phyloP scores from a whole-genome alignment of 2,797 vertebrate species.

The Hydrophis major region DNA sequence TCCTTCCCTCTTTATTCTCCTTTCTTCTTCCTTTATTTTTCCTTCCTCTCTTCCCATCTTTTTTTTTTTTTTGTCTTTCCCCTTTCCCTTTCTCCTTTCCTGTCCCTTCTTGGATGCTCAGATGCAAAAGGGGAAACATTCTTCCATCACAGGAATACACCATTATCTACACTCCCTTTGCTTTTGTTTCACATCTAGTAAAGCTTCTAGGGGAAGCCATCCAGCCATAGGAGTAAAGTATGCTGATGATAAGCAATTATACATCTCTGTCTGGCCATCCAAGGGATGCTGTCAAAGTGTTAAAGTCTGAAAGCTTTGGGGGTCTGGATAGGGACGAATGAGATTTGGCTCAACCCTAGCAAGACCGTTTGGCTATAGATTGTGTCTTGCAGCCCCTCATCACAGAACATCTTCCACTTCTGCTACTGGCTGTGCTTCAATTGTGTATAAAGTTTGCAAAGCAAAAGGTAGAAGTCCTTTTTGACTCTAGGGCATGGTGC shows the following conservation, averaged over 20 bases:
- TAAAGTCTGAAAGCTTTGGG: neutral
- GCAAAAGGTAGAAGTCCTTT: neutral
- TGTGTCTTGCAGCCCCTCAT: neutral
- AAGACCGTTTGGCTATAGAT: neutral
- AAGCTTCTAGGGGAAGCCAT: neutral
- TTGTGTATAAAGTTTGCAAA: neutral
- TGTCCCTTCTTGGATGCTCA: no score
- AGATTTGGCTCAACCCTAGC: neutral
- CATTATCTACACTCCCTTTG: neutral
- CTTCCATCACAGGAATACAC: neutral
- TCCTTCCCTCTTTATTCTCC: no score
- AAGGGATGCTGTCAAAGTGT: neutral
- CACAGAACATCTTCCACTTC: neutral
- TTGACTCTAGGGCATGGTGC: neutral
- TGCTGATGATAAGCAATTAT: neutral
- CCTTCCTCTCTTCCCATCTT: no score
- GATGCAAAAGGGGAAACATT: no score
- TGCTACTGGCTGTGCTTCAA: neutral
- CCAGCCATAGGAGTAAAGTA: neutral
- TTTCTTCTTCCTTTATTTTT: no score
- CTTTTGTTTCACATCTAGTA: neutral
- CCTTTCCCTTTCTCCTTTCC: no score
- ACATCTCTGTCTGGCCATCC: neutral
- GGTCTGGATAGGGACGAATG: neutral
- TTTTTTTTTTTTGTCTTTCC: no score